Evolutionary conservation across 2,113 vertebrate genomes (phyloP), one percentile per base, ranked within the genome.

Genomic region (Mesembrinibis cayennensis): DNA sequence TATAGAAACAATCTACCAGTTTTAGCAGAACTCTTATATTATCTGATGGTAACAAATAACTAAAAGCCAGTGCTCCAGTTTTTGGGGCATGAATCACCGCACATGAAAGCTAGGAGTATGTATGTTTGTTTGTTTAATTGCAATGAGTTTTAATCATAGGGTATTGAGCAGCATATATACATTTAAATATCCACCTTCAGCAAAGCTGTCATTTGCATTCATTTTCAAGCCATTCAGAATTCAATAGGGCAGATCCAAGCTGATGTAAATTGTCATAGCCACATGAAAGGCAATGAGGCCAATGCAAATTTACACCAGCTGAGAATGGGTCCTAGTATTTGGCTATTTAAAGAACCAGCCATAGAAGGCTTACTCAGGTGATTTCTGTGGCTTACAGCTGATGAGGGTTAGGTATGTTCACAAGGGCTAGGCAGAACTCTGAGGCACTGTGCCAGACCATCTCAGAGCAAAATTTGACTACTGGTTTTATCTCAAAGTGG

Each of bases 71-170:
- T 0, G 6, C 42, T 83, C 2, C 4, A 9, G 17, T 16, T 70
- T 59, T 82, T 1, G 40, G 49, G 16, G 58, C 16, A n/a, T 34
- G 59, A 88, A 69, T 80, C 19, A 11, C 32, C 11, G 20, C 26
- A 7, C 11, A 8, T 9, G 23, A 32, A 52, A 72, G n/a, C 13
- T n/a, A 44, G 30, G 30, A 72, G 44, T 8, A n/a, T 2, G 25
- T 27, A 17, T 49, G n/a, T 81, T 58, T 74, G 30, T 44, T 89
- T 91, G 30, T 44, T 89, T 91, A 65, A 96, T 56, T 62, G 87
- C 81, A 29, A 8, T 4, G 42, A 47, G 76, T 56, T 92, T 93
- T 92, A 73, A 82, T 73, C 38, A 79, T 21, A 44, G 34, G 17
- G 22, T 55, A 13, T 2, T 14, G 49, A 49, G 62, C 29, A n/a